Conservation (phyloP, 2,797 vertebrate species). For the Pseudomugil gertrudae region DNA sequence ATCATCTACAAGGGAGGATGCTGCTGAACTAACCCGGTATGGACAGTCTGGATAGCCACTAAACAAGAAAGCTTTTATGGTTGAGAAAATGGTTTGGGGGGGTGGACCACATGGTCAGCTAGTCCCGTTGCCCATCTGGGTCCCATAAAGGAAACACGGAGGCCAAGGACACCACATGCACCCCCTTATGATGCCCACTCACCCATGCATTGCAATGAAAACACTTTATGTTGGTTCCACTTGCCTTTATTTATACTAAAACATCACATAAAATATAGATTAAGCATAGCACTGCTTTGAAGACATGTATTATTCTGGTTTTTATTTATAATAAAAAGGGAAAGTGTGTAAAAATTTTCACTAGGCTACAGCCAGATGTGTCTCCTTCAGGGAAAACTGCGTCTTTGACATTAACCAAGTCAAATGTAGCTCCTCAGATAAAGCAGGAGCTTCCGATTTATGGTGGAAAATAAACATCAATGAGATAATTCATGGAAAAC, state of each 20-base stretch:
- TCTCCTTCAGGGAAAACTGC: not conserved
- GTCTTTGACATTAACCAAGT: not conserved
- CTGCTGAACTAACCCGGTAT: conserved; percentile 17
- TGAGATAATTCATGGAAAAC: conserved; percentile 26
- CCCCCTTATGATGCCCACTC: conserved; percentile 66
- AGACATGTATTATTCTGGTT: not conserved
- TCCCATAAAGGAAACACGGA: conserved; percentile 78
- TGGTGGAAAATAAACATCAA: not conserved
- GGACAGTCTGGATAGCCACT: conserved; percentile 18
- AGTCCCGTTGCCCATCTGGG: conserved; percentile 83
- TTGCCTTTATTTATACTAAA: not conserved
- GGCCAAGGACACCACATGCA: conserved; percentile 79
- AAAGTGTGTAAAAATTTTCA: not conserved
- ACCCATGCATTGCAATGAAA: conserved; percentile 65
- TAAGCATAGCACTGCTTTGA: not conserved
- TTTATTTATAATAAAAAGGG: not conserved
- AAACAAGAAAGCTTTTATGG: conserved; percentile 38
- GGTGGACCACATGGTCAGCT: conserved; percentile 82
- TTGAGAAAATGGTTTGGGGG: conserved; percentile 63
- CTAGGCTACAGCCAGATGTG: not conserved
- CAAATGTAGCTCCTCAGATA: too few species aligned
- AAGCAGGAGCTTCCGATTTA: not conserved
- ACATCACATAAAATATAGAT: not conserved
- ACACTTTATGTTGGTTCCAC: conserved; percentile 28
- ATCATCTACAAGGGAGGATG: not conserved